A percentile compares a stretch with the other conserved stretches of the same genome.
phyloP scores from a whole-genome alignment of 2,888 invertebrate genomes.

The Gymnoscelis rufifasciata region DNA sequence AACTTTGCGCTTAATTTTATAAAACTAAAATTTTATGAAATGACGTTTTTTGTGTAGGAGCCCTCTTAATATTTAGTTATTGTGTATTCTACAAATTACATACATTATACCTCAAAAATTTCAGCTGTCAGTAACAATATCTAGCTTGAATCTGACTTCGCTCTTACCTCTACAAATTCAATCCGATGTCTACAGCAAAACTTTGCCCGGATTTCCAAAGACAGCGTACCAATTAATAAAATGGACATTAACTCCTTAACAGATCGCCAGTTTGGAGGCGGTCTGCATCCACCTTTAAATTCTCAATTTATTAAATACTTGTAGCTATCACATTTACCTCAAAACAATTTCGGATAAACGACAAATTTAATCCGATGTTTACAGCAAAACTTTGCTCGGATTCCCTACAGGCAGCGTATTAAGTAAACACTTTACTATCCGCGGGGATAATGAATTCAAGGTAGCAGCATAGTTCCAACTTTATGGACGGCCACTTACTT shows the following conservation, averaged over 20 bases:
- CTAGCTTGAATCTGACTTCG: no score
- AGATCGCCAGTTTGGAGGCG: no score
- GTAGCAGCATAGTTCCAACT: slow-evolving; percentile 28
- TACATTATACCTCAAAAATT: no score
- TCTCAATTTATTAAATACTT: no score
- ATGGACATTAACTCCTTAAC: no score
- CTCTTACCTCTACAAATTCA: not conserved
- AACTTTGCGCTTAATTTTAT: no score
- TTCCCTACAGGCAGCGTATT: slow-evolving; percentile 12
- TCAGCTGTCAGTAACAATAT: no score
- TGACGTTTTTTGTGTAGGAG: no score
- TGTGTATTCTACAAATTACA: no score
- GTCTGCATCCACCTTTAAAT: no score
- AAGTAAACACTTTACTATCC: slow-evolving; percentile 20
- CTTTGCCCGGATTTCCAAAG: slow-evolving; percentile 3
- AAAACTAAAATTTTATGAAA: no score
- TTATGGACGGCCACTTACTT: slow-evolving; percentile 31
- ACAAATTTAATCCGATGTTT: not conserved
- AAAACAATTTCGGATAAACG: not conserved
- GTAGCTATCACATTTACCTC: not conserved
- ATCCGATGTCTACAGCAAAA: not conserved
- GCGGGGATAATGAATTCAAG: slow-evolving; percentile 38
- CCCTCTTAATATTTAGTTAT: no score
- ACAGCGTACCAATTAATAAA: slow-evolving; percentile 19
- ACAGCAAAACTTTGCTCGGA: not conserved